These are phyloP conservation scores for Scaptomyza flava DNA, from an alignment of 2,888 invertebrate genomes.

Conservation along the genomic window DNA sequence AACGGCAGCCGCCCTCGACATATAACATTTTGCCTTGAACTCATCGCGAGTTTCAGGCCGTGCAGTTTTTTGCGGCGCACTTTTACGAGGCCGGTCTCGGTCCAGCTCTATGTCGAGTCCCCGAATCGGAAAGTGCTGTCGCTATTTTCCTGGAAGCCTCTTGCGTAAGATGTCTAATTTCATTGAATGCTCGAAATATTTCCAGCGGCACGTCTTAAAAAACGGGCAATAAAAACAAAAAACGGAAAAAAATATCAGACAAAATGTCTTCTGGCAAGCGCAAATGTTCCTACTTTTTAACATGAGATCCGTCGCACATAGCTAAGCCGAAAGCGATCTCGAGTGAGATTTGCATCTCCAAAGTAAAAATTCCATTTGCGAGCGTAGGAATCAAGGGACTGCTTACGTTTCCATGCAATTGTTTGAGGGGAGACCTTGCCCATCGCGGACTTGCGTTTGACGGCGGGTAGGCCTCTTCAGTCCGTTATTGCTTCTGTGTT, in stretches of 20 bases:
- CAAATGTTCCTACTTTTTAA: slow-evolving; percentile 85
- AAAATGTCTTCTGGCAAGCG: background rate
- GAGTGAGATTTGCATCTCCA: slow-evolving; percentile 94
- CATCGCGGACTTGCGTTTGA: background rate
- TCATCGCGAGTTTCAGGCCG: slow-evolving; percentile 76
- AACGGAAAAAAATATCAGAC: background rate
- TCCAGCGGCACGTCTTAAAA: slow-evolving; percentile 88
- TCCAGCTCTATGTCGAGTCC: slow-evolving; percentile 89
- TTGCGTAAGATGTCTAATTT: slow-evolving; percentile 88
- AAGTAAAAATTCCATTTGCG: slow-evolving; percentile 99
- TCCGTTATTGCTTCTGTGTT: background rate
- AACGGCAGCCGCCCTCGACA: slow-evolving; percentile 91
- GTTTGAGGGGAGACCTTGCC: slow-evolving; percentile 10
- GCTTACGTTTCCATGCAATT: background rate
- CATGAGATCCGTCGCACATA: slow-evolving; percentile 89
- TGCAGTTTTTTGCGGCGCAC: slow-evolving; percentile 86
- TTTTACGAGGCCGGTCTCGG: slow-evolving; percentile 89
- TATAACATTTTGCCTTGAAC: slow-evolving; percentile 82
- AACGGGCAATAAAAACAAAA: background rate
- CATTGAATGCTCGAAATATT: slow-evolving; percentile 92
- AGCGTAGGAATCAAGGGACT: slow-evolving; percentile 87
- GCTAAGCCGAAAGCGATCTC: slow-evolving; percentile 92
- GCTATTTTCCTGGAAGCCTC: slow-evolving; percentile 88
- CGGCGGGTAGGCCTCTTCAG: background rate
- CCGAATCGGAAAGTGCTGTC: slow-evolving; percentile 91